phyloP scores from a whole-genome alignment of 2,113 vertebrate genomes.

The Thalassoma bifasciatum region DNA sequence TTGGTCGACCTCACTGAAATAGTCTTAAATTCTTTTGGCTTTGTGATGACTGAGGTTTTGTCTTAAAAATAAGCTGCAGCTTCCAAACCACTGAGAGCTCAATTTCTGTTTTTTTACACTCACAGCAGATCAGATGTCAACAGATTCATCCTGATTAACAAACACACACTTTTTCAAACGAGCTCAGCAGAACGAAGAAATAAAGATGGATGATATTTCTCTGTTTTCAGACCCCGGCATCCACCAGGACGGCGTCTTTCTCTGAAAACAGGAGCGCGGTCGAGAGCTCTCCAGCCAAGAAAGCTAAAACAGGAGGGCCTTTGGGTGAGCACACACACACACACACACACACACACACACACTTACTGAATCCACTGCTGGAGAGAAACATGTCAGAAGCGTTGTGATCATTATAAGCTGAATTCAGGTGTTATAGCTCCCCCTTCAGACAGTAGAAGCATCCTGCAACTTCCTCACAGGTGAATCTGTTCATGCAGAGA shows the following conservation, averaged over 20 bases:
- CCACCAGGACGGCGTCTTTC: slow-evolving; percentile 93
- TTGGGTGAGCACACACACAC: slow-evolving; percentile 79
- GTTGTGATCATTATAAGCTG: background rate
- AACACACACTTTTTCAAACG: too few species aligned
- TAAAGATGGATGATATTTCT: background rate
- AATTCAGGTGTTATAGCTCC: slow-evolving; percentile 46
- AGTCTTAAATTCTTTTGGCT: too few species aligned
- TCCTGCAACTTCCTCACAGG: slow-evolving; percentile 9
- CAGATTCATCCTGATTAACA: too few species aligned
- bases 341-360: background rate
- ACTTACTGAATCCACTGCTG: background rate
- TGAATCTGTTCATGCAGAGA: too few species aligned
- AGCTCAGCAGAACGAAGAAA: too few species aligned
- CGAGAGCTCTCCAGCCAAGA: slow-evolving; percentile 88
- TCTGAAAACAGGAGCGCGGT: slow-evolving; percentile 86
- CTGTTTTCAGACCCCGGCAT: slow-evolving; percentile 86
- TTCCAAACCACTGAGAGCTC: too few species aligned
- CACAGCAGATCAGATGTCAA: too few species aligned
- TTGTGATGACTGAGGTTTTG: too few species aligned
- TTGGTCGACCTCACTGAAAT: too few species aligned
- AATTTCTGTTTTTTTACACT: too few species aligned
- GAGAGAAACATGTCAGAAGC: background rate
- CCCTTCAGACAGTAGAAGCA: slow-evolving; percentile 45
- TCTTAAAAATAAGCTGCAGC: too few species aligned
- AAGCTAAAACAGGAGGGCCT: slow-evolving; percentile 84